Evolutionary conservation across 1,140 invertebrate genomes (phyloP), one percentile per base, ranked within the genome.

Genomic region (Mercenaria mercenaria): DNA sequence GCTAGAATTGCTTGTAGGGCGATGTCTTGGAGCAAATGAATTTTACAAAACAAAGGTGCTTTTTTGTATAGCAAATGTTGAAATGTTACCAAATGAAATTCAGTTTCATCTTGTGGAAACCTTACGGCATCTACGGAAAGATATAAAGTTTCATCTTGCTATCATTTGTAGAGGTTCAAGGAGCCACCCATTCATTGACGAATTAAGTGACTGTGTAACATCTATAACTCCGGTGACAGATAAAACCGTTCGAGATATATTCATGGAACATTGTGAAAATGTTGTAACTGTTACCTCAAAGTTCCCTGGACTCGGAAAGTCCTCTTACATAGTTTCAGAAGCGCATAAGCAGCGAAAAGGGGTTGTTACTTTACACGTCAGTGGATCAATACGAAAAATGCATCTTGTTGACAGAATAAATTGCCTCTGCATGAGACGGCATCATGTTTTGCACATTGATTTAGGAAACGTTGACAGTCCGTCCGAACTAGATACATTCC

Each of bases 31-130:
- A 47, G 20, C 61, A 50, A 0, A 3, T 15, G 47, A 39, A 52
- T 77, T 37, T 61, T 29, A 50, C 13, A 34, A n/a, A 18, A 50
- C 11, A 11, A 41, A 18, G 15, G 37, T 56, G 23, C 47, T 93
- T 23, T 92, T 76, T 77, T 90, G 91, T 72, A 72, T 93, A 20
- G 90, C 77, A 50, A 89, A 93, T 82, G 84, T 92, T 6, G 91
- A 92, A 83, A 72, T 79, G 23, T 52, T 92, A 2, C 20, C 91
- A n/a, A 84, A 67, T 76, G 88, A 91, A 39, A 20, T 88, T 0
- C 91, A 91, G 72, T 87, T 87, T 50, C 20, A 77, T 23, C 79
- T 92, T 61, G 89, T 90, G 3, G 87, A 91, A 37, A 26, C 23
- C 39, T 77, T 91, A 23, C 56, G 43, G 0, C 11, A 76, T 10